phyloP scores from a whole-genome alignment of 2,888 invertebrate genomes.

The Aphidius colemani region DNA sequence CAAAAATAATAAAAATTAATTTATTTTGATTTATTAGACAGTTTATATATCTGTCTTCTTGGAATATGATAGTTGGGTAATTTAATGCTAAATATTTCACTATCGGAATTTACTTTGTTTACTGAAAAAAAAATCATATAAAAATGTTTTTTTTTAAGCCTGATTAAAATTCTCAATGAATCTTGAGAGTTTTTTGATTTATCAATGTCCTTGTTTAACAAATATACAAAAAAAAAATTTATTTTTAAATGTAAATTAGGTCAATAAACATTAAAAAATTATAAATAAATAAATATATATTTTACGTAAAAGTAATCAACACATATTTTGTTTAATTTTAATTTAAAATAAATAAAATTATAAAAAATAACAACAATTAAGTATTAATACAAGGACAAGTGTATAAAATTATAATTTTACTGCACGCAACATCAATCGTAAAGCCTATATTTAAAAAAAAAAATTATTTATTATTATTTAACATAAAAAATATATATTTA shows the following conservation, averaged over 20 bases:
- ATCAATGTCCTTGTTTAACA: conserved; percentile 5
- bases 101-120: not conserved
- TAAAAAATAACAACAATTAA: not conserved
- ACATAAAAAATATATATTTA: not conserved
- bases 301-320: no score
- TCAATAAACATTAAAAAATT: no score
- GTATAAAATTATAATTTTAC: conserved; percentile 13
- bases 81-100: not conserved
- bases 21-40: not conserved
- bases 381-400: not conserved
- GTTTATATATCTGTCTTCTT: no score
- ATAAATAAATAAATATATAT: no score
- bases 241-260: not conserved
- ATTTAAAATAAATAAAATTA: not conserved
- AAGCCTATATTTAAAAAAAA: not conserved
- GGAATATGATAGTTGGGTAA: no score
- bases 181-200: conserved; percentile 12
- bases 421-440: conserved; percentile 9
- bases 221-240: no score
- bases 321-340: no score
- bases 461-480: not conserved
- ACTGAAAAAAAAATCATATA: not conserved
- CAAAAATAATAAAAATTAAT: not conserved
- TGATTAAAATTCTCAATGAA: conserved; percentile 18
- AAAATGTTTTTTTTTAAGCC: not conserved